phyloP scores from a whole-genome alignment of 2,888 invertebrate genomes.

The Synergus laeviventris region DNA sequence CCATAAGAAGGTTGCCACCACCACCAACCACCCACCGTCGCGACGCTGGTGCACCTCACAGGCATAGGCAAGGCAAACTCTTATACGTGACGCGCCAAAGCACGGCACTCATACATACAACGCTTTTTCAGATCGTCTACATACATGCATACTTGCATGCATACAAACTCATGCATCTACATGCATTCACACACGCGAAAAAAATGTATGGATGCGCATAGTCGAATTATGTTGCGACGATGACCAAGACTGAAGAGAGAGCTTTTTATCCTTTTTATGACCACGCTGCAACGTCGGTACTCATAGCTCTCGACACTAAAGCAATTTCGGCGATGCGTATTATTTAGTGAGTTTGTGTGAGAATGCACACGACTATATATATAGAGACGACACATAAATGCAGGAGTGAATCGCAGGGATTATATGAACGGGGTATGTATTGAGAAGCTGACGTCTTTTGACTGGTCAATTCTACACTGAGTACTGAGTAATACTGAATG shows the following conservation, averaged over 20 bases:
- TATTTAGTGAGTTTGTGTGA: background rate
- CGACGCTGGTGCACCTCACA: conserved; percentile 46
- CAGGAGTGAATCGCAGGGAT: background rate
- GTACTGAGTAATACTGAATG: background rate
- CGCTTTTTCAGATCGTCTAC: too few relatives aligned
- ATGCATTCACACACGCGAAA: too few relatives aligned
- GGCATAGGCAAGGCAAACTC: conserved; percentile 36
- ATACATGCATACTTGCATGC: too few relatives aligned
- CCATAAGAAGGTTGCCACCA: conserved; percentile 44
- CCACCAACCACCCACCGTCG: conserved; percentile 51
- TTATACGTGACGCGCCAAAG: conserved; percentile 44
- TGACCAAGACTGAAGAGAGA: too few relatives aligned
- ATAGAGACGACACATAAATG: background rate
- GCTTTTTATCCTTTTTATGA: too few relatives aligned
- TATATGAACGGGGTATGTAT: conserved; percentile 6
- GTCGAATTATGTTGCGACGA: too few relatives aligned
- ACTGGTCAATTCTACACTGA: conserved; percentile 19
- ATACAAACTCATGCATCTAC: background rate
- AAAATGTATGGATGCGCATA: too few relatives aligned
- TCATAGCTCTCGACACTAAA: too few relatives aligned
- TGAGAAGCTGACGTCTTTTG: conserved; percentile 24
- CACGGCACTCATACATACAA: conserved; percentile 13
- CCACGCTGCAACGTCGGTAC: too few relatives aligned
- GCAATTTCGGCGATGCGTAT: too few relatives aligned
- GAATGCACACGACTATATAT: background rate